Percentiles rank a stretch among this genome's conserved stretches.
phyloP scores from a whole-genome alignment of 2,797 vertebrate species.

The Anguilla marmorata region DNA sequence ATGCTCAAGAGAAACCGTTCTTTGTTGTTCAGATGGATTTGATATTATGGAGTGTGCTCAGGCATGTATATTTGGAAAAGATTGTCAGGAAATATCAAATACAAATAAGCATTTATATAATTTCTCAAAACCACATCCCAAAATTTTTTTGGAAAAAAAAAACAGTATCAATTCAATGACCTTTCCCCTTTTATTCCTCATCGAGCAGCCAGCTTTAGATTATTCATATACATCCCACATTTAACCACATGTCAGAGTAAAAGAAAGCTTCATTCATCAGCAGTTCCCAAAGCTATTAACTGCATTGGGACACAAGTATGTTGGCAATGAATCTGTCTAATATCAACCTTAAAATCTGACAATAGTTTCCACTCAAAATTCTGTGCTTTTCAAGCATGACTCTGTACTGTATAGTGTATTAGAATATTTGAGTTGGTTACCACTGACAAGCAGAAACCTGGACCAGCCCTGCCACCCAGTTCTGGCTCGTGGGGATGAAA shows the following conservation, averaged over 20 bases:
- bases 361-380: slow-evolving; percentile 25
- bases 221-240: slow-evolving; percentile 3
- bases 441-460: not conserved
- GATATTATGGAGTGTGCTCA: slow-evolving; percentile 6
- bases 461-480: slow-evolving; percentile 1
- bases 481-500: too few relatives aligned
- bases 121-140: not conserved
- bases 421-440: not conserved
- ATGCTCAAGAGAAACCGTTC: not conserved
- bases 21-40: not conserved
- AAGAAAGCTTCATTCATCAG: slow-evolving; percentile 13
- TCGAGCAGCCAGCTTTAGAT: slow-evolving; percentile 3
- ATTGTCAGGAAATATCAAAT: slow-evolving; percentile 1
- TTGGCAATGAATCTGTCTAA: slow-evolving; percentile 15
- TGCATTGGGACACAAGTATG: not conserved
- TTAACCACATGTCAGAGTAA: not conserved
- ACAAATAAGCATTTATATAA: not conserved
- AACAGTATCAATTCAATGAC: not conserved
- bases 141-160: not conserved
- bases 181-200: slow-evolving; percentile 10
- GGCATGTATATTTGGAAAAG: slow-evolving; percentile 8
- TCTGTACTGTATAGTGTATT: not conserved
- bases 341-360: slow-evolving; percentile 20
- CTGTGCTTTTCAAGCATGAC: not conserved
- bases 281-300: slow-evolving; percentile 15